These are phyloP conservation scores for Encarsia formosa DNA, from an alignment of 2,888 invertebrate genomes.

Conservation along the genomic window DNA sequence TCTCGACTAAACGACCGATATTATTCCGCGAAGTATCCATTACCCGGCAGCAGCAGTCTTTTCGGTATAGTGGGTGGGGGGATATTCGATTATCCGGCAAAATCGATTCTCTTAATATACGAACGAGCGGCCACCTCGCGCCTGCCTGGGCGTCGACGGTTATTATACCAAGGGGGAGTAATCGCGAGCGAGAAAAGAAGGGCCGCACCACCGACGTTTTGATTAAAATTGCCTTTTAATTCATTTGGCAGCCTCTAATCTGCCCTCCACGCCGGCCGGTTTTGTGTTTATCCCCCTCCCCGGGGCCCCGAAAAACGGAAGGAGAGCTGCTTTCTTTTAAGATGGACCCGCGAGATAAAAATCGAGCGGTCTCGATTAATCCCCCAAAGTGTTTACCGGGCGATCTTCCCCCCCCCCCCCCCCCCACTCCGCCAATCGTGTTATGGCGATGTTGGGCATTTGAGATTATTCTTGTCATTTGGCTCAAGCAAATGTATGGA, in stretches of 20 bases:
- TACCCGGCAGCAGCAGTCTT: slow-evolving; percentile 8
- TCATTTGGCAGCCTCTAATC: slow-evolving; percentile 53
- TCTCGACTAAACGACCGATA: slow-evolving; percentile 16
- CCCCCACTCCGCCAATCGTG: no score
- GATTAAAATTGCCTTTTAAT: slow-evolving; percentile 53
- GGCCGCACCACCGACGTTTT: slow-evolving; percentile 50
- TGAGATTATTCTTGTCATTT: no score
- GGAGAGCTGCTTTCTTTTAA: background rate
- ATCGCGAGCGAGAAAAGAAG: slow-evolving; percentile 44
- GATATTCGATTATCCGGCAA: slow-evolving; percentile 25
- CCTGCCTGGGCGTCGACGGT: slow-evolving; percentile 27
- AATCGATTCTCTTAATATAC: slow-evolving; percentile 26
- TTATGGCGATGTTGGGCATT: no score
- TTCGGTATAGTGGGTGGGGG: background rate
- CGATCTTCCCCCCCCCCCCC: no score
- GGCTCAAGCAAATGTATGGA: no score
- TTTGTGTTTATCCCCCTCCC: background rate
- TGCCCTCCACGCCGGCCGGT: slow-evolving; percentile 16
- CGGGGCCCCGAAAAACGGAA: background rate
- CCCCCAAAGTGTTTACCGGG: no score
- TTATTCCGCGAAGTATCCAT: slow-evolving; percentile 19
- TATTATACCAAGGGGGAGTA: slow-evolving; percentile 50
- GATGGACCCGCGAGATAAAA: background rate
- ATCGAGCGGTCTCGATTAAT: no score
- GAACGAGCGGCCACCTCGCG: background rate